Evolutionary conservation across 2,113 vertebrate genomes (phyloP), one percentile per base, ranked within the genome.

Genomic region (Campylomormyrus tamandua): DNA sequence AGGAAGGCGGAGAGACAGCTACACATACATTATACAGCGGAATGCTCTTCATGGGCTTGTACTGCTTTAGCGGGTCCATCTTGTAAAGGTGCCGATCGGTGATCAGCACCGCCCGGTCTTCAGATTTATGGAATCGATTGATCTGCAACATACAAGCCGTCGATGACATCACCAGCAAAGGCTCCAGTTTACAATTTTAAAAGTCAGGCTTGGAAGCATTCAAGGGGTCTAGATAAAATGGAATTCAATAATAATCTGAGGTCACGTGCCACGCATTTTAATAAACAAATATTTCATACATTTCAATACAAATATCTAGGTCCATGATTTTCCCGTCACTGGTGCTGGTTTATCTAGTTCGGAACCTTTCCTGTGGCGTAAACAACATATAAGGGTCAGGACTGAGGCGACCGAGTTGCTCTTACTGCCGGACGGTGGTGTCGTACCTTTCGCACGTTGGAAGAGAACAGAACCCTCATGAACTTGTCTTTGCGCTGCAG

Each of bases 81-180:
- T 99, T 99, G 92, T 99, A 99, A 5, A 99, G 95, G 93, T 99
- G 98, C 0, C 98, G 96, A 91, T 99, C 98, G 0, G 98, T 99
- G 90, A 99, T 97, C 93, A 99, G 97, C 92, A 99, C 96, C 0
- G 97, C 97, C 83, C 98, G 95, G 95, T 99, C 96, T 95, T 98
- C 97, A 15, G 97, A 95, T 92, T 98, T 99, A 94, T 97, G 97
- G 91, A 99, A 99, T 91, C 95, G 97, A 94, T 99, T 99, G 91
- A 99, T 97, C 98, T 99, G 94, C 10, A 92, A 92, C 92, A 93
- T 45, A 92, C 90, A 94, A 92, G 87, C n/a, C 27, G 87, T 89
- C 74, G 58, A n/a, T 31, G 19, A 35, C 31, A 45, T 83, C 35
- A 84, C 3, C 87, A 4, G 27, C 6, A n/a, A 46, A 87, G 13